Conservation (phyloP, 2,888 invertebrate genomes). For the Acleris literana region DNA sequence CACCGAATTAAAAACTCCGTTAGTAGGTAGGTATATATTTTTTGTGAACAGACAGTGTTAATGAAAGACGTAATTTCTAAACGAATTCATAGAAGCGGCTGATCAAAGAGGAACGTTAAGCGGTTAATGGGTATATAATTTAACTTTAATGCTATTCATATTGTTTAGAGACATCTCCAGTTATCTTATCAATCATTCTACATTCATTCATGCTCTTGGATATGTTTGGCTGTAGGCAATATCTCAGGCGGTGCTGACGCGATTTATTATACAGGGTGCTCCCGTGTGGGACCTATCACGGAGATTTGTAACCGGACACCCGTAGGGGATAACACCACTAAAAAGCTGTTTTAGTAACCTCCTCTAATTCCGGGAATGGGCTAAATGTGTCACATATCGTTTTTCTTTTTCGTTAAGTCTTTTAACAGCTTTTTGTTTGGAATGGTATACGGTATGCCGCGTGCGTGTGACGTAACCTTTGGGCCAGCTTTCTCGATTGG, state of each 20-base stretch:
- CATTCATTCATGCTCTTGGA: slow-evolving; percentile 26
- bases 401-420: slow-evolving; percentile 35
- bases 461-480: slow-evolving; percentile 27
- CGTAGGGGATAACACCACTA: slow-evolving; percentile 45
- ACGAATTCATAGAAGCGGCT: slow-evolving; percentile 18
- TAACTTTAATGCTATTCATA: slow-evolving; percentile 32
- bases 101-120: slow-evolving; percentile 26
- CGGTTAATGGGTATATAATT: slow-evolving; percentile 31
- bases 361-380: slow-evolving; percentile 55
- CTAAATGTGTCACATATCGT: slow-evolving; percentile 41
- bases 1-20: slow-evolving; percentile 1
- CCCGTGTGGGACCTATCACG: slow-evolving; percentile 54
- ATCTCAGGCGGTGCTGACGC: slow-evolving; percentile 52
- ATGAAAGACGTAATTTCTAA: slow-evolving; percentile 17
- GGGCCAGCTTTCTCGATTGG: slow-evolving; percentile 22
- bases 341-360: slow-evolving; percentile 55
- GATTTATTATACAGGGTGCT: slow-evolving; percentile 55
- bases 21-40: neutral
- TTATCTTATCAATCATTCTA: slow-evolving; percentile 23
- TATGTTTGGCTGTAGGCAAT: slow-evolving; percentile 48
- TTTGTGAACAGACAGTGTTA: slow-evolving; percentile 10
- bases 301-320: slow-evolving; percentile 60
- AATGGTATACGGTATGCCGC: slow-evolving; percentile 7
- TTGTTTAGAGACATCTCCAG: slow-evolving; percentile 13
- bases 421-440: slow-evolving; percentile 33